These are phyloP conservation scores for Dysmachus trigonus DNA, from an alignment of 2,888 invertebrate species.

Conservation along the genomic window DNA sequence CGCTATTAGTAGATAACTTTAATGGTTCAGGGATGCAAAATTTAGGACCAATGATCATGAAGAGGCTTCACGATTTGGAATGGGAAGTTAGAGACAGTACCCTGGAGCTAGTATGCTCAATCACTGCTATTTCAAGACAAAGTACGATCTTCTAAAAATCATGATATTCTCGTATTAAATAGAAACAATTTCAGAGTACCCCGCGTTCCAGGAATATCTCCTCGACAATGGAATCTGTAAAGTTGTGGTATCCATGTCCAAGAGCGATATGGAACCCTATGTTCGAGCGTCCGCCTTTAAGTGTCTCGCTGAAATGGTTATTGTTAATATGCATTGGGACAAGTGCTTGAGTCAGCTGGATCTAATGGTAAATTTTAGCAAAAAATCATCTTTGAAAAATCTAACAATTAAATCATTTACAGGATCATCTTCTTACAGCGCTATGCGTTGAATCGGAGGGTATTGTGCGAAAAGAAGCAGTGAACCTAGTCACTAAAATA, in stretches of 20 bases:
- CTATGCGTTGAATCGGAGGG: slow-evolving; percentile 77
- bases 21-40: slow-evolving; percentile 72
- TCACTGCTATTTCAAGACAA: slow-evolving; percentile 74
- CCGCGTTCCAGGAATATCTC: slow-evolving; percentile 78
- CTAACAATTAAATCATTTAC: slow-evolving; percentile 50
- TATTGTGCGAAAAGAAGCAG: slow-evolving; percentile 79
- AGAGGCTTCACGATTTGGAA: slow-evolving; percentile 74
- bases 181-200: slow-evolving; percentile 70
- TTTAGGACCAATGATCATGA: slow-evolving; percentile 73
- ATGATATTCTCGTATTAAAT: not conserved
- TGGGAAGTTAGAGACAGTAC: slow-evolving; percentile 86
- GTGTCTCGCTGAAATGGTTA: slow-evolving; percentile 74
- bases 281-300: slow-evolving; percentile 79
- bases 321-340: slow-evolving; percentile 75
- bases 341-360: slow-evolving; percentile 69
- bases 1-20: slow-evolving; percentile 74
- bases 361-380: slow-evolving; percentile 68
- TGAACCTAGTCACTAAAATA: slow-evolving; percentile 72
- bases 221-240: slow-evolving; percentile 72
- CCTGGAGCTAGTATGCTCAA: slow-evolving; percentile 75
- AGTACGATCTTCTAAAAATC: slow-evolving; percentile 67
- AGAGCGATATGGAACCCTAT: slow-evolving; percentile 77
- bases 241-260: slow-evolving; percentile 72
- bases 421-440: slow-evolving; percentile 68
- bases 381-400: not conserved